Percentiles rank a stretch among this genome's conserved stretches.
These are phyloP conservation scores for Platalea minor DNA, from an alignment of 2,797 vertebrate genomes.

Conservation along the genomic window DNA sequence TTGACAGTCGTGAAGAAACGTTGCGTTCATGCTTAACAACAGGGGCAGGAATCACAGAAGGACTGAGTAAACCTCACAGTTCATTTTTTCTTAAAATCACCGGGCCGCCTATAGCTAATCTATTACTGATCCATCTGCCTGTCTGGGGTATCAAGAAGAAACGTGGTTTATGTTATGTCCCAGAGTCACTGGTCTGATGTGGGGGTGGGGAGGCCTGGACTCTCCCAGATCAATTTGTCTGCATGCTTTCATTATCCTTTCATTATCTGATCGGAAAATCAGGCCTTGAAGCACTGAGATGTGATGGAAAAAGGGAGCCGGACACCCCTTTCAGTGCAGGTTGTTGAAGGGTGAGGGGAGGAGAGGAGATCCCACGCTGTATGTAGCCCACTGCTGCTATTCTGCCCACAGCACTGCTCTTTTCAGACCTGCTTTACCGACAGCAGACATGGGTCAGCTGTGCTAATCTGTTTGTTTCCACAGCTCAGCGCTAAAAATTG, in stretches of 20 bases:
- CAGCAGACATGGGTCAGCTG: not conserved
- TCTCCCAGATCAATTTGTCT: not conserved
- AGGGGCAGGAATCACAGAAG: not conserved
- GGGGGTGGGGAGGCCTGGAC: not conserved
- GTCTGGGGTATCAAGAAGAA: not conserved
- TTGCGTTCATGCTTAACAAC: not conserved
- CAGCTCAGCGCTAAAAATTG: conserved; percentile 27
- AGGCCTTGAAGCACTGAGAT: not conserved
- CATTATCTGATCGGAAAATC: not conserved
- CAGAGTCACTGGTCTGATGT: not conserved
- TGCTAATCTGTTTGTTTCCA: conserved; percentile 30
- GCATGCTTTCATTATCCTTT: not conserved
- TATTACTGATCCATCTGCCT: not conserved
- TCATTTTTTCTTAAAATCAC: not conserved
- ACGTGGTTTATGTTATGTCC: not conserved
- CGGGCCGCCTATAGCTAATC: not conserved
- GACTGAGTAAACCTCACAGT: not conserved
- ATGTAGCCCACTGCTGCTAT: not conserved
- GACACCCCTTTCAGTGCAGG: not conserved
- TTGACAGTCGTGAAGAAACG: not conserved
- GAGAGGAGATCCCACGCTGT: not conserved
- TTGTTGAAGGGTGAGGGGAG: not conserved
- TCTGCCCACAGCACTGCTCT: not conserved
- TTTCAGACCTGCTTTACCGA: not conserved
- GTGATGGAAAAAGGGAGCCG: not conserved